A percentile compares a stretch with the other conserved stretches of the same genome.
phyloP scores from a whole-genome alignment of 2,797 vertebrate genomes.

The Babyrousa celebensis region DNA sequence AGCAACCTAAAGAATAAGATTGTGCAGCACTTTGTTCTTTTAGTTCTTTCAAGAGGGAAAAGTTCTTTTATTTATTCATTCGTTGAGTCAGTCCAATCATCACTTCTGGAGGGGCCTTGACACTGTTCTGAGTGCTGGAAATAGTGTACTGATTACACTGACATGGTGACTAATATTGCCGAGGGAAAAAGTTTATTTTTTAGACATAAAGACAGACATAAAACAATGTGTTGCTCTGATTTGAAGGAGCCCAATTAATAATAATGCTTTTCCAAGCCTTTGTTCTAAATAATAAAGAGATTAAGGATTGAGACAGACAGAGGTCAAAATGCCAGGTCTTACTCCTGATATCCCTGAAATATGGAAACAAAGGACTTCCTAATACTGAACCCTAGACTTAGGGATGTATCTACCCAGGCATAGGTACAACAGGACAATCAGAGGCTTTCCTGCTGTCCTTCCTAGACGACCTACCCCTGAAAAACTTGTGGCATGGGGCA shows the following conservation, averaged over 20 bases:
- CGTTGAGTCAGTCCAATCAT: background rate
- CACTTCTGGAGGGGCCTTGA: background rate
- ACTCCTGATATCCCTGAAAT: background rate
- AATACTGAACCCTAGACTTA: background rate
- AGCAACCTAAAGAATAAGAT: slow-evolving; percentile 45
- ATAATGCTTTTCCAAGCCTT: background rate
- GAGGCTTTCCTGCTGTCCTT: background rate
- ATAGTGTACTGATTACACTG: background rate
- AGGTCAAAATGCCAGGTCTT: background rate
- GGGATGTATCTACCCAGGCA: background rate
- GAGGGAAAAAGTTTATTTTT: background rate
- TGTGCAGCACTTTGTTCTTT: background rate
- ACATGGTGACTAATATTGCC: background rate
- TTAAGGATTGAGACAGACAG: background rate
- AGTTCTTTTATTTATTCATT: slow-evolving; percentile 57
- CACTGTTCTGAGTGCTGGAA: background rate
- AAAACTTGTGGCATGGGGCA: background rate
- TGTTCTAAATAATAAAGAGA: background rate
- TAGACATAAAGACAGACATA: background rate
- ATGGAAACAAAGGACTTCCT: background rate
- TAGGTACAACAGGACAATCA: background rate
- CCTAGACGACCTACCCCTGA: background rate
- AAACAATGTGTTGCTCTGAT: background rate
- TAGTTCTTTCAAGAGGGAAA: slow-evolving; percentile 58
- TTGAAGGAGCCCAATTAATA: slow-evolving; percentile 31